phyloP scores from a whole-genome alignment of 2,113 vertebrate species.

The Ranitomeya imitator region DNA sequence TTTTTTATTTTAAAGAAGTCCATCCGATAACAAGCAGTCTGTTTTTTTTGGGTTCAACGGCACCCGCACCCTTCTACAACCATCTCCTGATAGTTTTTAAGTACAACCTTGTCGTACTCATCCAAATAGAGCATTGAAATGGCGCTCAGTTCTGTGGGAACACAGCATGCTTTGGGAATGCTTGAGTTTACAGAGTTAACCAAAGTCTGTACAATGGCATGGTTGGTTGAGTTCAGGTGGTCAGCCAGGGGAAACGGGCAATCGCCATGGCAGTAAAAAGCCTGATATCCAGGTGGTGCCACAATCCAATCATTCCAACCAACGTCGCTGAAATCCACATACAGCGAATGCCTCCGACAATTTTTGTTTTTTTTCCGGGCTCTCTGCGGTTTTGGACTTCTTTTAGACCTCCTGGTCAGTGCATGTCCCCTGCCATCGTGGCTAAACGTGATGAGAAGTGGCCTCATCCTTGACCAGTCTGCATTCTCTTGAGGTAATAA shows the following conservation, averaged over 20 bases:
- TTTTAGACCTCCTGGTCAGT: slow-evolving; percentile 85
- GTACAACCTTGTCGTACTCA: slow-evolving; percentile 97
- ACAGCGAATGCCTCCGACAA: slow-evolving; percentile 92
- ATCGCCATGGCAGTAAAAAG: slow-evolving; percentile 97
- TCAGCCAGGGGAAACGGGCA: slow-evolving; percentile 96
- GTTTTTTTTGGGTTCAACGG: slow-evolving; percentile 72
- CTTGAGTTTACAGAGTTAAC: slow-evolving; percentile 98
- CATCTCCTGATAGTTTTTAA: slow-evolving; percentile 99
- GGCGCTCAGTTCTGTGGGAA: slow-evolving; percentile 97
- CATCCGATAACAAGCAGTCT: slow-evolving; percentile 65
- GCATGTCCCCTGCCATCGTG: slow-evolving; percentile 92
- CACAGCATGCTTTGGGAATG: slow-evolving; percentile 97
- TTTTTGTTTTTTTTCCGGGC: slow-evolving; percentile 91
- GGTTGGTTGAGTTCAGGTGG: slow-evolving; percentile 98
- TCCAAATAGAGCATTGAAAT: slow-evolving; percentile 99
- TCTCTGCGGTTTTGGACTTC: slow-evolving; percentile 85
- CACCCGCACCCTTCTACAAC: slow-evolving; percentile 98
- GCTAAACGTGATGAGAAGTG: slow-evolving; percentile 95
- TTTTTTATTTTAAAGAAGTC: slow-evolving; percentile 67
- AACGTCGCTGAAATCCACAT: slow-evolving; percentile 97
- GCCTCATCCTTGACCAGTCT: slow-evolving; percentile 93
- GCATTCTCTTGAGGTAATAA: slow-evolving; percentile 83
- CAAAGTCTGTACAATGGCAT: slow-evolving; percentile 97
- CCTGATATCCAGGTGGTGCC: slow-evolving; percentile 95
- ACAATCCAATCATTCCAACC: slow-evolving; percentile 99